phyloP scores from a whole-genome alignment of 2,888 invertebrate species.

The Lypha dubia region DNA sequence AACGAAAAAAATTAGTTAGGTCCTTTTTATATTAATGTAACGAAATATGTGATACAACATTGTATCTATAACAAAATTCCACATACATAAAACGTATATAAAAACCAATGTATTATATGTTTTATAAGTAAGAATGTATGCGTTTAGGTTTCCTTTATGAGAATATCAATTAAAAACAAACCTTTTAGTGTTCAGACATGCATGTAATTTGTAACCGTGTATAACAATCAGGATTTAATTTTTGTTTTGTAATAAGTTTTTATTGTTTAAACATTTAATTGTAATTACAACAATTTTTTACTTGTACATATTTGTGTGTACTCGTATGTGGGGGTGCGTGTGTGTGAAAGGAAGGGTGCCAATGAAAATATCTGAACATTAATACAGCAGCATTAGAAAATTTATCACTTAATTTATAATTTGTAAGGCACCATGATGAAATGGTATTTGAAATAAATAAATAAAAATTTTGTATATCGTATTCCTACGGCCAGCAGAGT shows the following conservation, averaged over 20 bases:
- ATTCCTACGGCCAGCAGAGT: background rate
- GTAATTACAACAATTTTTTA: background rate
- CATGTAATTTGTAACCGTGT: constrained; percentile 65
- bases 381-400: background rate
- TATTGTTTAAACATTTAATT: constrained; percentile 20
- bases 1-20: no score
- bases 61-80: background rate
- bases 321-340: background rate
- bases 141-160: constrained; percentile 23
- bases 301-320: background rate
- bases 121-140: background rate
- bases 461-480: background rate
- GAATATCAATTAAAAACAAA: constrained; percentile 62
- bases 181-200: constrained; percentile 60
- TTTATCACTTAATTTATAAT: constrained; percentile 37
- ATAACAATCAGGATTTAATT: constrained; percentile 54
- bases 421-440: background rate
- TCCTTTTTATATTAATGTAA: no score
- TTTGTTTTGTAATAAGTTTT: constrained; percentile 2
- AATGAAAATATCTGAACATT: background rate
- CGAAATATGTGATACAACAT: no score
- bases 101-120: background rate
- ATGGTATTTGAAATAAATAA: constrained; percentile 5
- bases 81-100: background rate
- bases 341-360: background rate